Base-by-base conservation (phyloP, 2,888 invertebrate genomes). In the Erebia aethiops region DNA sequence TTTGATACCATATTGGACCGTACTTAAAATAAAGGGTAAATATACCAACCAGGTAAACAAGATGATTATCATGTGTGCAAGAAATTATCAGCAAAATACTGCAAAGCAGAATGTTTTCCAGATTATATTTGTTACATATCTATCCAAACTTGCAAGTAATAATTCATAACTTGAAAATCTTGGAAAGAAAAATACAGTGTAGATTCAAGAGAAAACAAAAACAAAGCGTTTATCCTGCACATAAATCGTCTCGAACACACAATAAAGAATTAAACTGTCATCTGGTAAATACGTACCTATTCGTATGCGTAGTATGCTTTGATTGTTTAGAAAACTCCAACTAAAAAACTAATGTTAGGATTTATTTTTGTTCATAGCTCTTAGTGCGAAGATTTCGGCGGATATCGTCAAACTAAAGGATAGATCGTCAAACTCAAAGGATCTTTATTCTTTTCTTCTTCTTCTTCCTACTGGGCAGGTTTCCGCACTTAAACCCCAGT, bases 221-320 rank as follows among this genome's bases (percentile, higher is more conserved):
- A 54, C 18, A 52, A 18, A 52, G 41, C n/a, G 56, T 49, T 68
- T 68, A 68, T 52, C 61, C 61, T 43, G 14, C 14, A 54, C 49
- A 69, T 69, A 69, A 69, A 69, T 69, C 63, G 56, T 46, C 46
- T 56, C 13, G 63, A 57, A 56, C 51, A 64, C 51, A 67, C 67
- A 72, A 72, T 67, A 70, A 72, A 67, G 67, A 67, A 70, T 72
- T 70, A 64, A 70, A 67, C 58, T 70, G 67, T 70, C 67, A 54
- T 70, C 67, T 63, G 64, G 67, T 67, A 70, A 67, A 72, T 63
- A 66, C 67, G 41, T 63, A 60, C 63, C 10, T 18, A 51, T 13
- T 14, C 14, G 7, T 51, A 14, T 1, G n/a, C 49, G 9, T n/a
- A 9, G 57, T 14, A 58, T 35, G 57, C n/a, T 58, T 7, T 14